Evolutionary conservation across 1,140 invertebrate genomes (phyloP), one percentile per base, ranked within the genome.

Genomic region (Papilio helenus): DNA sequence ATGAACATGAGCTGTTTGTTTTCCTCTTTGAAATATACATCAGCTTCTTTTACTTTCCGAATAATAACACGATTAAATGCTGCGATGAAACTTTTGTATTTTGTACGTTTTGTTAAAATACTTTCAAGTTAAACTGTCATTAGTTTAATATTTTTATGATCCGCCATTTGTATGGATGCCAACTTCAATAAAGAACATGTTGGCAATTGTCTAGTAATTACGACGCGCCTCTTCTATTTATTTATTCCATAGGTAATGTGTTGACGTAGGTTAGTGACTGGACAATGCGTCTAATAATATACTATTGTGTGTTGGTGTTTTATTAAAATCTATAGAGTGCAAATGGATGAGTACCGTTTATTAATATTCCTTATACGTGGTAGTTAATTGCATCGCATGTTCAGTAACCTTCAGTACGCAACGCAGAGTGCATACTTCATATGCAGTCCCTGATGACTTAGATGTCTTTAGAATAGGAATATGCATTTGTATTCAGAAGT

Each of bases 241-340:
- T 68, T 68, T 68, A 68, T 68, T 68, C 26, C 14, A 68, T 29
- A 68, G 26, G 10, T 68, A 68, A 68, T 29, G 58, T 61, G 61
- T 68, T 68, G 61, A 68, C 61, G 61, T 68, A 68, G 61, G 61
- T 68, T 68, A 68, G 61, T 68, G 58, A 29, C 61, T 34, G 3
- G 26, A 34, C 61, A 29, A 65, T 29, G 1, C 26, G 26, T 16
- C 12, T n/a, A 68, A 68, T 68, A 68, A 26, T 65, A 65, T 65
- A 65, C 58, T 16, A 65, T 68, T 68, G 61, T 65, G 61, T 68
- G 23, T 34, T 68, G 61, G 9, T 26, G 58, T 61, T 26, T 29
- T 23, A 61, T 61, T 65, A 65, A 65, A 65, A 65, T 9, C 7
- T 58, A 58, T 58, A 29, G 29, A 29, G 58, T 65, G 58, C 58